Evolutionary conservation across 2,797 vertebrate genomes (phyloP).

Genomic region (Tapirus indicus): DNA sequence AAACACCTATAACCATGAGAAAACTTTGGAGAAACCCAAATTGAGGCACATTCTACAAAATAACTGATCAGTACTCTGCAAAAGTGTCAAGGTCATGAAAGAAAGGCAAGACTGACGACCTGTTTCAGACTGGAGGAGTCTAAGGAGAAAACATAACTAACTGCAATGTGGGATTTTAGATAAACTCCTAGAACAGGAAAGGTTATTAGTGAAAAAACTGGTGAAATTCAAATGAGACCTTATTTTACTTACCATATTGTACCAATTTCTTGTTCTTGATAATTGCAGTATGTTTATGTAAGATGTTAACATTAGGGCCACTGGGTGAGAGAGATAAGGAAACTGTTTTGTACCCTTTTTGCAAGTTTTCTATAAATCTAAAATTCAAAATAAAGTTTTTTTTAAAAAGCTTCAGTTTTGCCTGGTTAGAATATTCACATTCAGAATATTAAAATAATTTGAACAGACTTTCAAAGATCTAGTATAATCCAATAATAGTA

Average conservation of each 20-base stretch:
- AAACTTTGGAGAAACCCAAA: background rate
- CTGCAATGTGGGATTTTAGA: background rate
- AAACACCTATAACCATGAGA: background rate
- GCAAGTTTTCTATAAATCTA: background rate
- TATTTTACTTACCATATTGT: background rate
- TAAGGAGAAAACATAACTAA: slow-evolving; percentile 11
- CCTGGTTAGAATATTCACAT: background rate
- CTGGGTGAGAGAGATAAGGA: background rate
- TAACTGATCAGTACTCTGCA: background rate
- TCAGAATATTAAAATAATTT: background rate
- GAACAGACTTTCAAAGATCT: slow-evolving; percentile 5
- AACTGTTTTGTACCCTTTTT: background rate
- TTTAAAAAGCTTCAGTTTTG: background rate
- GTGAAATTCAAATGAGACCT: slow-evolving; percentile 11
- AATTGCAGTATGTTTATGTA: background rate
- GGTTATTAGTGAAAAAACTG: background rate
- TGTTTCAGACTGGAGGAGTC: background rate
- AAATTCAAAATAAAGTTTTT: background rate
- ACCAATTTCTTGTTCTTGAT: background rate
- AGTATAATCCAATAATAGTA: background rate
- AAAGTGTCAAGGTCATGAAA: background rate
- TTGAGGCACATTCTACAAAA: background rate
- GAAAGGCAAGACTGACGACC: background rate
- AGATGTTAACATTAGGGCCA: slow-evolving; percentile 12
- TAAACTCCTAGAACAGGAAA: background rate